A percentile compares a stretch with the other conserved stretches of the same genome.
Conservation (phyloP, 2,888 invertebrate species). For the Eupelmus urozonus region DNA sequence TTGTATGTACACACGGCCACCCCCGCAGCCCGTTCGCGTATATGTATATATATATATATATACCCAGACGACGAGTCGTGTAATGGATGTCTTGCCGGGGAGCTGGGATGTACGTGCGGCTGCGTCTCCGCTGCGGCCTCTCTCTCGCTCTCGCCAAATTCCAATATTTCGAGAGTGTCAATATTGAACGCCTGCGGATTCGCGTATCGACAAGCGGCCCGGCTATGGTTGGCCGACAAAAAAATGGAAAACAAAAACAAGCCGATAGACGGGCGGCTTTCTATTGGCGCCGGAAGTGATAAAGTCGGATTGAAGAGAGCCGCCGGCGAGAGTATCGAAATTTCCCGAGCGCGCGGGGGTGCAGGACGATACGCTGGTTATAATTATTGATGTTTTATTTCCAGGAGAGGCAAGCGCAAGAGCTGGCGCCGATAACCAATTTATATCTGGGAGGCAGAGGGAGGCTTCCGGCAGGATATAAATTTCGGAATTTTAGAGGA, state of each 20-base stretch:
- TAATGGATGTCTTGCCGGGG: conserved; percentile 18
- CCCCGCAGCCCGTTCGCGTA: neutral
- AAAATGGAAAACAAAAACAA: no score
- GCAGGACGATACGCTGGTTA: neutral
- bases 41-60: neutral
- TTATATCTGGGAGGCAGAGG: conserved; percentile 5
- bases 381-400: conserved; percentile 52
- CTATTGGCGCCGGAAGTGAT: conserved; percentile 37
- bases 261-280: neutral
- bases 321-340: conserved; percentile 3
- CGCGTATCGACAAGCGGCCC: no score
- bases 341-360: neutral
- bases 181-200: conserved; percentile 10
- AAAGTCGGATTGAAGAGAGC: conserved; percentile 11
- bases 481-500: conserved; percentile 31
- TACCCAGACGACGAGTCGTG: neutral
- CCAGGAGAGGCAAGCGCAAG: no score
- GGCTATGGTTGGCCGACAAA: neutral
- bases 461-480: neutral
- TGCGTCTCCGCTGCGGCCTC: no score
- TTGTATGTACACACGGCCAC: neutral
- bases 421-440: conserved; percentile 46
- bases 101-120: neutral
- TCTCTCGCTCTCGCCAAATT: neutral
- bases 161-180: conserved; percentile 2